These are phyloP conservation scores for Sapajus apella DNA, from an alignment of 2,113 vertebrate genomes.

Conservation along the genomic window DNA sequence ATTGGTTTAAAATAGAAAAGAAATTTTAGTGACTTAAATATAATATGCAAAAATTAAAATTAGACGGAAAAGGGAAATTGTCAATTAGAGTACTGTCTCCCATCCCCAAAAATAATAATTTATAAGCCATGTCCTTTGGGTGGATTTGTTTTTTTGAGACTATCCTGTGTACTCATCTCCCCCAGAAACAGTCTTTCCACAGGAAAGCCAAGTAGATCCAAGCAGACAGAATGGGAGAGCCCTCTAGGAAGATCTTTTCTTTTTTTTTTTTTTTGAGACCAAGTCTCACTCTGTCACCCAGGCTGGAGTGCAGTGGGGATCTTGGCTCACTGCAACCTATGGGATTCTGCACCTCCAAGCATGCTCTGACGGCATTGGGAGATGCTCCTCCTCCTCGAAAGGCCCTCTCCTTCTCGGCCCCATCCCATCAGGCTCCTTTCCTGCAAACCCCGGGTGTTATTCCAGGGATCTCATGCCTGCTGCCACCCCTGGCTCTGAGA, in stretches of 20 bases:
- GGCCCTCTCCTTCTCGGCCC: too few species aligned
- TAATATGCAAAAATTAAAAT: neutral
- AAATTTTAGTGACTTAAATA: neutral
- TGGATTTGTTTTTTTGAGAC: neutral
- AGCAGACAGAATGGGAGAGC: neutral
- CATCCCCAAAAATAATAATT: neutral
- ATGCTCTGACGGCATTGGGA: neutral
- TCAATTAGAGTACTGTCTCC: neutral
- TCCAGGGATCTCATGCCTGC: neutral
- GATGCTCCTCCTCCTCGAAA: rapidly evolving
- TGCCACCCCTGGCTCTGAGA: neutral
- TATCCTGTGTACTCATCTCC: neutral
- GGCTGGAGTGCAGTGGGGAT: too few species aligned
- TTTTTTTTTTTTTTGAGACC: too few species aligned
- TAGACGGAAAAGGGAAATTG: neutral
- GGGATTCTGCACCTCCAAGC: too few species aligned
- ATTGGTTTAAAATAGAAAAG: neutral
- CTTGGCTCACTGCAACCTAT: too few species aligned
- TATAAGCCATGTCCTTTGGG: neutral
- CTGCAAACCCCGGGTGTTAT: neutral
- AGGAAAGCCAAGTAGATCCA: neutral
- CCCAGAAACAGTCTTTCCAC: neutral
- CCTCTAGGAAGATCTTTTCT: too few species aligned
- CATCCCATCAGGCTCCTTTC: neutral
- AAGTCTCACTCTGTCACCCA: too few species aligned